Conservation (phyloP, 1,140 invertebrate genomes). For the Dermatophagoides farinae region DNA sequence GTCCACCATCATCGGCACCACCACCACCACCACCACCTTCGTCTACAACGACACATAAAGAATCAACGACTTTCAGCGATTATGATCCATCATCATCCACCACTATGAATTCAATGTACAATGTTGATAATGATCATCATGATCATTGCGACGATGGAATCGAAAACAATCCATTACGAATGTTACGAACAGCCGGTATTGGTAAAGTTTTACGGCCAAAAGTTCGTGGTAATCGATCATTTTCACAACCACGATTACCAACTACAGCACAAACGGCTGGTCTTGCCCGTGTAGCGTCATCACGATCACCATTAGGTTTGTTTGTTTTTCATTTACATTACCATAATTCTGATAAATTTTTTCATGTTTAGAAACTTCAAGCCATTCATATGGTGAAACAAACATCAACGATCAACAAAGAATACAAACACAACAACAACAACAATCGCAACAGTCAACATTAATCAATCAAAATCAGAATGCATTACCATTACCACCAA, state of each 20-base stretch:
- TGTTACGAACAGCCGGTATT: slow-evolving; percentile 34
- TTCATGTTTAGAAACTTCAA: neutral
- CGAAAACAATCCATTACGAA: slow-evolving; percentile 45
- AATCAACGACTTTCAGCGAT: neutral
- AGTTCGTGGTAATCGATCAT: slow-evolving; percentile 34
- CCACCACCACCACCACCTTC: slow-evolving; percentile 8
- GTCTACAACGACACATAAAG: neutral
- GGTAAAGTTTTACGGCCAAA: slow-evolving; percentile 38
- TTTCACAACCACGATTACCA: slow-evolving; percentile 22
- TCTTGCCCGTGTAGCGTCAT: slow-evolving; percentile 16
- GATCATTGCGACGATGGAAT: slow-evolving; percentile 19
- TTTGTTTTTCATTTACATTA: neutral
- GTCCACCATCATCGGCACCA: neutral
- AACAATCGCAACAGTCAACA: slow-evolving; percentile 1
- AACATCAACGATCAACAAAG: neutral
- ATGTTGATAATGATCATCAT: too few species aligned
- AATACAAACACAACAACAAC: too few species aligned
- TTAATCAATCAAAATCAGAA: slow-evolving; percentile 19
- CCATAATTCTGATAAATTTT: too few species aligned
- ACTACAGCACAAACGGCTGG: slow-evolving; percentile 19
- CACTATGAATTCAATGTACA: too few species aligned
- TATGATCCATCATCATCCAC: neutral
- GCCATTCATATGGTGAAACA: neutral
- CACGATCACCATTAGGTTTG: slow-evolving; percentile 3
- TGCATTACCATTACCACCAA: slow-evolving; percentile 57